These are phyloP conservation scores for Agrypnia vestita DNA, from an alignment of 1,140 invertebrate species.

Conservation along the genomic window DNA sequence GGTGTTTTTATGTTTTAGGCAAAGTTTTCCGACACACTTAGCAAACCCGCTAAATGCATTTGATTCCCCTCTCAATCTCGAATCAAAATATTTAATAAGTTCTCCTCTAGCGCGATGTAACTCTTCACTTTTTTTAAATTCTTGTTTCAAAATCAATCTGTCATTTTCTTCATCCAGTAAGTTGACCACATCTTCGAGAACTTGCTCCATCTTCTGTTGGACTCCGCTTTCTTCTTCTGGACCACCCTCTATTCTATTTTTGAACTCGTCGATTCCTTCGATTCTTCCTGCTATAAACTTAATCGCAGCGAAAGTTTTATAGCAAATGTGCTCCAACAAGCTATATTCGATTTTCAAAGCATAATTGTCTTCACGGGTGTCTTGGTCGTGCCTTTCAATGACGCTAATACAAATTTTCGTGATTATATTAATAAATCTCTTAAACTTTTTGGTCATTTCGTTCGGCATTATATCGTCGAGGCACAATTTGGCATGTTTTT, in stretches of 20 bases:
- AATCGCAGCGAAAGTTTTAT: background rate
- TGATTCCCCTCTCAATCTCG: background rate
- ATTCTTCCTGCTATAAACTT: constrained; percentile 7
- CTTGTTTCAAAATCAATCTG: background rate
- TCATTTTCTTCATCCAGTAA: background rate
- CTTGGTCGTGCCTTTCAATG: background rate
- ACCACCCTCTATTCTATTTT: background rate
- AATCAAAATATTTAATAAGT: background rate
- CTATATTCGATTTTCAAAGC: no score
- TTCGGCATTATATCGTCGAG: background rate
- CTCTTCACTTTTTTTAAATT: background rate
- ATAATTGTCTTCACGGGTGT: no score
- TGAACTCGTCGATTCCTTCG: background rate
- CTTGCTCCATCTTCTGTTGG: background rate
- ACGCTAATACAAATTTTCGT: background rate
- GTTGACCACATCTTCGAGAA: background rate
- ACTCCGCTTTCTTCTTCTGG: background rate
- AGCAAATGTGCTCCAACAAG: no score
- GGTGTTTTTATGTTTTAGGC: background rate
- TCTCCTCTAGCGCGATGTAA: background rate
- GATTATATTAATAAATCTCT: background rate
- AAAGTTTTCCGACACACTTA: background rate
- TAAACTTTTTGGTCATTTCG: background rate
- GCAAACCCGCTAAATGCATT: background rate
- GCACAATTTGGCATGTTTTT: background rate